phyloP scores from a whole-genome alignment of 1,140 invertebrate species.

The Neelides sp. region DNA sequence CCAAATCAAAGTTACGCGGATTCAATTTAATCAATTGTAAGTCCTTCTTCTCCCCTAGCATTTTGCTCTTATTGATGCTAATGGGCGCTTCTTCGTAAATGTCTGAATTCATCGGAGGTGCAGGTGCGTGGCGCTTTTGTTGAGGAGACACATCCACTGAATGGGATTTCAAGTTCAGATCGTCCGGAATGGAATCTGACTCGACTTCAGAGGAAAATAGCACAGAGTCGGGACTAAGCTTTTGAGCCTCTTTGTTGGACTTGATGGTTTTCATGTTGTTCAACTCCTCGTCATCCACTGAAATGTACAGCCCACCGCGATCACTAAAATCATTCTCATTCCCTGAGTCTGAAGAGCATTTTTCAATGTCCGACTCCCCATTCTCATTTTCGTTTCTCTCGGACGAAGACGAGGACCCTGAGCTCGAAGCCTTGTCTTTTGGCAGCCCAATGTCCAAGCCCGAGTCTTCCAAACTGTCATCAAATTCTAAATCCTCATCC shows the following conservation, averaged over 20 bases:
- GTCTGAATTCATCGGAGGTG: too few species aligned
- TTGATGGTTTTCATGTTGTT: background rate
- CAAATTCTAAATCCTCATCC: conserved; percentile 16
- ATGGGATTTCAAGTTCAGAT: too few species aligned
- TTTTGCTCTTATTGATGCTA: too few species aligned
- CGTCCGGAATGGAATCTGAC: conserved; percentile 25
- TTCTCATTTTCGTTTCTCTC: conserved; percentile 5
- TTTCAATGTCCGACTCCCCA: conserved; percentile 26
- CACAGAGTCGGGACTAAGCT: conserved; percentile 29
- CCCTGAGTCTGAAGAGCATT: conserved; percentile 19
- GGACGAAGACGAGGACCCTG: too few species aligned
- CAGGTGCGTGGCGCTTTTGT: too few species aligned
- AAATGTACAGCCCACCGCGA: conserved; percentile 20
- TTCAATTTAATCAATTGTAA: too few species aligned
- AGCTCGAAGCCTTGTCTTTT: background rate
- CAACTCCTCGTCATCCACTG: conserved; percentile 17
- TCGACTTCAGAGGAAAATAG: conserved; percentile 25
- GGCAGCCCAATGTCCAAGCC: conserved; percentile 22
- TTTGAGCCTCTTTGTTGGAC: conserved; percentile 17
- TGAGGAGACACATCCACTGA: too few species aligned
- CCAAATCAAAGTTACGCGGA: too few species aligned
- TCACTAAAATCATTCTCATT: conserved; percentile 28
- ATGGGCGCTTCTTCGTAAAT: too few species aligned
- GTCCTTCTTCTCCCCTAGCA: too few species aligned
- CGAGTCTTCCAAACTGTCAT: conserved; percentile 30